Conservation (phyloP, 2,113 vertebrate species). For the Penelope pileata region DNA sequence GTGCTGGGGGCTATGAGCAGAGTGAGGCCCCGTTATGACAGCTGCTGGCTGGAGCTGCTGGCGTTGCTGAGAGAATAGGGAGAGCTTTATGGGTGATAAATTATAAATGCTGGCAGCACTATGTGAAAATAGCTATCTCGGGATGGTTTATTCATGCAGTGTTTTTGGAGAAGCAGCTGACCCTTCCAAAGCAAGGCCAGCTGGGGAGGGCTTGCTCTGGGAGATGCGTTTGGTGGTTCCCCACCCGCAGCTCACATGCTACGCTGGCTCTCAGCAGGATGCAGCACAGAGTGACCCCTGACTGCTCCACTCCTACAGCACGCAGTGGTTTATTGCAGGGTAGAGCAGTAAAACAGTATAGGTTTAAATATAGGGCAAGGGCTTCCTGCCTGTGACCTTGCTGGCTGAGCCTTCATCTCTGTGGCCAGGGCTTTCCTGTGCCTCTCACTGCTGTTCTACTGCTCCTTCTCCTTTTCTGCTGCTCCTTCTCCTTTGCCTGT, state of each 20-base stretch:
- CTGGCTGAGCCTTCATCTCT: not conserved
- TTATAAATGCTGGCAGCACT: fast-evolving
- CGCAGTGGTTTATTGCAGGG: not conserved
- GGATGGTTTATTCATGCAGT: fast-evolving
- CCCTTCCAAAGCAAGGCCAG: fast-evolving
- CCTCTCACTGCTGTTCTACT: not conserved
- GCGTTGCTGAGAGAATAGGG: fast-evolving
- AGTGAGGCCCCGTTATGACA: fast-evolving
- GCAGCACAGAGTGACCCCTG: no score
- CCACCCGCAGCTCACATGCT: fast-evolving
- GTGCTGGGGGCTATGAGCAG: not conserved
- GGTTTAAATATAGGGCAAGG: not conserved
- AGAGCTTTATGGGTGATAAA: fast-evolving
- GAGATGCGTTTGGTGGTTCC: fast-evolving
- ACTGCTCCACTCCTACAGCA: not conserved
- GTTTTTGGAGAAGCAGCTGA: fast-evolving
- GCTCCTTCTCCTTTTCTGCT: not conserved
- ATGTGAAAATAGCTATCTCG: fast-evolving
- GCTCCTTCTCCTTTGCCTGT: not conserved
- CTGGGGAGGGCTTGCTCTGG: fast-evolving
- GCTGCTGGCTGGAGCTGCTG: not conserved
- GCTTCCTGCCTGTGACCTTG: not conserved
- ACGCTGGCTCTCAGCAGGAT: not conserved
- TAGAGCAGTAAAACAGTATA: not conserved
- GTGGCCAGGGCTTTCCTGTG: not conserved